Conservation (phyloP, 2,113 vertebrate genomes). For the Leptodactylus fuscus region DNA sequence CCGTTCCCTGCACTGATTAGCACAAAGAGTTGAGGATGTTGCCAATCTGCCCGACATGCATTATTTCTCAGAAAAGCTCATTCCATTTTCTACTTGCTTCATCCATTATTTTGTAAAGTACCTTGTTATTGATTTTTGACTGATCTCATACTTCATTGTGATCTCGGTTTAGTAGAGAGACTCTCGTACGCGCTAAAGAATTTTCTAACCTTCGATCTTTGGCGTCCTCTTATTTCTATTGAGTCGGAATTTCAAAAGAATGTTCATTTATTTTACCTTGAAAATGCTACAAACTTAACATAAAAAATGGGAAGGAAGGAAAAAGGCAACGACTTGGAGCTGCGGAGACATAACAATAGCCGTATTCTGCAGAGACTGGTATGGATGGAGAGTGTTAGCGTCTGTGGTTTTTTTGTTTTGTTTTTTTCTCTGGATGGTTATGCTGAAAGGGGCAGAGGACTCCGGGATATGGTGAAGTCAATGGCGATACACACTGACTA, state of each 20-base stretch:
- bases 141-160: conserved; percentile 43
- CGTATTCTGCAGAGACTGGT: neutral
- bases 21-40: conserved; percentile 30
- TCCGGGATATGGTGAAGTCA: too few relatives aligned
- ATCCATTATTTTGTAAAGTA: conserved; percentile 53
- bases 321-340: too few relatives aligned
- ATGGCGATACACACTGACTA: too few relatives aligned
- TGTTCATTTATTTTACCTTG: neutral
- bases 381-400: too few relatives aligned
- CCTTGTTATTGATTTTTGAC: conserved; percentile 38
- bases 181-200: neutral
- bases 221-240: neutral
- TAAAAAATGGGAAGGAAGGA: neutral
- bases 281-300: neutral
- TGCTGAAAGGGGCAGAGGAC: too few relatives aligned
- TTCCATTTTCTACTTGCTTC: conserved; percentile 23
- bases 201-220: conserved; percentile 32
- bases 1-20: conserved; percentile 5
- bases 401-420: too few relatives aligned
- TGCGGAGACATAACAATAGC: neutral
- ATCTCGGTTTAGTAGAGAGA: conserved; percentile 31
- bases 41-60: conserved; percentile 2
- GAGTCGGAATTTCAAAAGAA: neutral
- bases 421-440: too few relatives aligned
- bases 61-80: conserved; percentile 30